These are phyloP conservation scores for Silurus glanis DNA, from an alignment of 2,113 vertebrate genomes.

Conservation along the genomic window DNA sequence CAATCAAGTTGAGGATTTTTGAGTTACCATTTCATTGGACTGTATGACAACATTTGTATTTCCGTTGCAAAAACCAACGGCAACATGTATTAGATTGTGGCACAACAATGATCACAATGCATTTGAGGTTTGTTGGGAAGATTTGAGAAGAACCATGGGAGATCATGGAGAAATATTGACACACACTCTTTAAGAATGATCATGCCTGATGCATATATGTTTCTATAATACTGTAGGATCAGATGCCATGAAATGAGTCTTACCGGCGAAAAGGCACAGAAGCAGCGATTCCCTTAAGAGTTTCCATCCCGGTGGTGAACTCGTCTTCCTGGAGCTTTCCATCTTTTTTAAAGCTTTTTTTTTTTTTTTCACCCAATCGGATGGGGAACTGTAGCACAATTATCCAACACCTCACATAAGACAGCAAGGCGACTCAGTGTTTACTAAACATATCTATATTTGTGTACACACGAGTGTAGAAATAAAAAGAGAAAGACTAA, in stretches of 20 bases:
- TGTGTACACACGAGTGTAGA: not conserved
- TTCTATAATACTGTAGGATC: too few relatives aligned
- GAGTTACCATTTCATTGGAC: not conserved
- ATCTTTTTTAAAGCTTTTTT: not conserved
- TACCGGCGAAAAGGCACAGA: conserved; percentile 69
- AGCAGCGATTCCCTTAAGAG: conserved; percentile 65
- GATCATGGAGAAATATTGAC: not conserved
- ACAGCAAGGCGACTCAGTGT: not conserved
- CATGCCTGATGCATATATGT: not conserved
- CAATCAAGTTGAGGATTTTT: not conserved
- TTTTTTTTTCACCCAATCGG: not conserved
- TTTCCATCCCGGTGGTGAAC: conserved; percentile 54
- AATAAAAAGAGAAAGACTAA: too few relatives aligned
- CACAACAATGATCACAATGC: not conserved
- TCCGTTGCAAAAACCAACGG: not conserved
- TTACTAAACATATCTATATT: not conserved
- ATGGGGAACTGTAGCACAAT: not conserved
- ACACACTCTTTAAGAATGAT: not conserved
- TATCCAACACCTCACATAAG: not conserved
- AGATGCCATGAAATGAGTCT: conserved; percentile 29
- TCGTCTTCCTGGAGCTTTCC: conserved; percentile 24
- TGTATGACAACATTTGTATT: too few relatives aligned
- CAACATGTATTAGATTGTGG: not conserved
- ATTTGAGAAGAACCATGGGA: not conserved
- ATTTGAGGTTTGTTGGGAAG: not conserved